phyloP scores from a whole-genome alignment of 2,888 invertebrate genomes.

The Schizotus pectinicornis region DNA sequence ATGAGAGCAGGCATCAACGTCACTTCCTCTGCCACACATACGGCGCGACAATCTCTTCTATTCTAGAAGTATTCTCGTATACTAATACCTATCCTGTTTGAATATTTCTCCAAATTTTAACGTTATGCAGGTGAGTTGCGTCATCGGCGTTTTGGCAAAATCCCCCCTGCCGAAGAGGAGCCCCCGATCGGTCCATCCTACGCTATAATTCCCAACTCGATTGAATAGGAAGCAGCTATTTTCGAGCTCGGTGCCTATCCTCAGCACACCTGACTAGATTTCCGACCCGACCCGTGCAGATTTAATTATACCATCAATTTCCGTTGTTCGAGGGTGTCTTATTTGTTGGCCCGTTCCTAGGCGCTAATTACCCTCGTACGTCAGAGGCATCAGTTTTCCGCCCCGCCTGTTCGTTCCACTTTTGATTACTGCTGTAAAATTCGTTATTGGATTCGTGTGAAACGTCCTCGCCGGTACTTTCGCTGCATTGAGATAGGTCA shows the following conservation, averaged over 20 bases:
- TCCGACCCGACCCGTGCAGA: slow-evolving; percentile 8
- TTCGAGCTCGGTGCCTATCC: slow-evolving; percentile 1
- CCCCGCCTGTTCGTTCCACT: background rate
- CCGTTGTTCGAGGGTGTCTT: slow-evolving; percentile 5
- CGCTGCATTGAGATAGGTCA: slow-evolving; percentile 22
- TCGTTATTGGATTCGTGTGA: slow-evolving; percentile 2
- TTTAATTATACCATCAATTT: slow-evolving; percentile 24
- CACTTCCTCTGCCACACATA: no score
- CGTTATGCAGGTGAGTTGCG: no score
- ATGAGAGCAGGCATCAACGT: no score
- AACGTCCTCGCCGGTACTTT: slow-evolving; percentile 17
- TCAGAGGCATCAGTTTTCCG: background rate
- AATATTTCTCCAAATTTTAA: no score
- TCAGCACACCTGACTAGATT: slow-evolving; percentile 16
- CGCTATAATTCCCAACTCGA: no score
- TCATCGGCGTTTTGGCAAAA: no score
- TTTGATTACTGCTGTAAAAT: slow-evolving; percentile 3
- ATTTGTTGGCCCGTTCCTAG: background rate
- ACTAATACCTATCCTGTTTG: no score
- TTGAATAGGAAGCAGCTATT: no score
- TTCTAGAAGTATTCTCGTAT: no score
- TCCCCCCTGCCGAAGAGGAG: no score
- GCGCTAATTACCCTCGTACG: background rate
- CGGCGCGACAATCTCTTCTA: no score
- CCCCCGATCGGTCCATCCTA: no score